A percentile compares a stretch with the other conserved stretches of the same genome.
phyloP scores from a whole-genome alignment of 2,113 vertebrate genomes.

The Callipepla californica region DNA sequence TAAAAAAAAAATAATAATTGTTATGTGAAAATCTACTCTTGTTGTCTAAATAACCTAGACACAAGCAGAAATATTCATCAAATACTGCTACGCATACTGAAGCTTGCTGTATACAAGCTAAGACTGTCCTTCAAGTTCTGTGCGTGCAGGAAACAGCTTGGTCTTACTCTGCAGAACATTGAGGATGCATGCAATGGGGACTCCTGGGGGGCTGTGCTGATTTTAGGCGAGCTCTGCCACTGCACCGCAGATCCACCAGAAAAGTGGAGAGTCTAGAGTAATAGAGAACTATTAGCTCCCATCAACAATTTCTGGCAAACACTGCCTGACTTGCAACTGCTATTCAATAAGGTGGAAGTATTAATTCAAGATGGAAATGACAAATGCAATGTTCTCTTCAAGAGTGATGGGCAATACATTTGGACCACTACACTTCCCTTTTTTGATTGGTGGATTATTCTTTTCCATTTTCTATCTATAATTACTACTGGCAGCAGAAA shows the following conservation, averaged over 20 bases:
- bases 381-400: not conserved
- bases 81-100: not conserved
- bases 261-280: not conserved
- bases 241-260: not conserved
- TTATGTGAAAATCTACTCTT: not conserved
- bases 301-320: not conserved
- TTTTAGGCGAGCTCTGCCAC: not conserved
- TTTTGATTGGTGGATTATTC: not conserved
- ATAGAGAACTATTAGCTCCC: not conserved
- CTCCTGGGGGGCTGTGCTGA: not conserved
- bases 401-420: not conserved
- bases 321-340: not conserved
- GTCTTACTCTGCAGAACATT: not conserved
- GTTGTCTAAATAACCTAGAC: not conserved
- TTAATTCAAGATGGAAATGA: not conserved
- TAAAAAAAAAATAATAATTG: not conserved
- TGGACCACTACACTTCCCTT: not conserved
- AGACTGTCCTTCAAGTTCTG: not conserved
- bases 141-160: too few relatives aligned
- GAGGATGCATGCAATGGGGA: not conserved
- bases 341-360: not conserved
- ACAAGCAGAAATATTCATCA: not conserved
- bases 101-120: not conserved
- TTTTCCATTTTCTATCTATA: not conserved
- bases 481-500: not conserved